phyloP scores from a whole-genome alignment of 1,140 invertebrate genomes.

The Drosophila subobscura region DNA sequence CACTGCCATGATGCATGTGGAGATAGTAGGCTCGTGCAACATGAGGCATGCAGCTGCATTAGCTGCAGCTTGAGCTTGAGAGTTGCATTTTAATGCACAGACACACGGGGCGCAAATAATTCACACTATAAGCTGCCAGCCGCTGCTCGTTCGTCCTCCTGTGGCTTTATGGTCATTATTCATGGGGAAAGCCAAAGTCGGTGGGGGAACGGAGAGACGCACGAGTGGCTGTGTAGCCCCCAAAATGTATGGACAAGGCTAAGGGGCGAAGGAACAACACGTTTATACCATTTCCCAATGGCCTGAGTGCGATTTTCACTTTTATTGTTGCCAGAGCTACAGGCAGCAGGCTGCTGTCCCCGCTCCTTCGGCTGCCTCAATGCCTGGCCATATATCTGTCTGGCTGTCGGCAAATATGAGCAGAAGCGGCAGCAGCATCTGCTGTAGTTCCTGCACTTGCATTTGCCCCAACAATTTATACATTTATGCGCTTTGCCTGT shows the following conservation, averaged over 20 bases:
- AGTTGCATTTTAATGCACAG: slow-evolving; percentile 78
- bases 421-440: background rate
- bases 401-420: slow-evolving; percentile 65
- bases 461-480: slow-evolving; percentile 25
- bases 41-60: slow-evolving; percentile 32
- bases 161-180: slow-evolving; percentile 60
- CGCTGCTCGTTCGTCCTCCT: slow-evolving; percentile 4
- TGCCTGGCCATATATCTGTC: slow-evolving; percentile 60
- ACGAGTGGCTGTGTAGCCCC: background rate
- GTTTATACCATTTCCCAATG: slow-evolving; percentile 78
- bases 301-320: slow-evolving; percentile 72
- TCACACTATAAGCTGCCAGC: slow-evolving; percentile 73
- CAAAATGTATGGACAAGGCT: slow-evolving; percentile 11
- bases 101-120: slow-evolving; percentile 73
- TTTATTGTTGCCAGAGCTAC: slow-evolving; percentile 63
- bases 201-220: background rate
- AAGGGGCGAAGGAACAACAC: slow-evolving; percentile 47
- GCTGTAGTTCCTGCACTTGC: slow-evolving; percentile 20
- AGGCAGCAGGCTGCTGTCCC: slow-evolving; percentile 34
- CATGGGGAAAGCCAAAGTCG: slow-evolving; percentile 44
- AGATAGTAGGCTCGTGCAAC: slow-evolving; percentile 2
- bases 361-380: background rate
- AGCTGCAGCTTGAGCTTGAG: slow-evolving; percentile 59
- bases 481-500: slow-evolving; percentile 48
- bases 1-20: background rate